Percentiles rank a stretch among this genome's conserved stretches.
phyloP scores from a whole-genome alignment of 2,797 vertebrate genomes.

The Vultur gryphus region DNA sequence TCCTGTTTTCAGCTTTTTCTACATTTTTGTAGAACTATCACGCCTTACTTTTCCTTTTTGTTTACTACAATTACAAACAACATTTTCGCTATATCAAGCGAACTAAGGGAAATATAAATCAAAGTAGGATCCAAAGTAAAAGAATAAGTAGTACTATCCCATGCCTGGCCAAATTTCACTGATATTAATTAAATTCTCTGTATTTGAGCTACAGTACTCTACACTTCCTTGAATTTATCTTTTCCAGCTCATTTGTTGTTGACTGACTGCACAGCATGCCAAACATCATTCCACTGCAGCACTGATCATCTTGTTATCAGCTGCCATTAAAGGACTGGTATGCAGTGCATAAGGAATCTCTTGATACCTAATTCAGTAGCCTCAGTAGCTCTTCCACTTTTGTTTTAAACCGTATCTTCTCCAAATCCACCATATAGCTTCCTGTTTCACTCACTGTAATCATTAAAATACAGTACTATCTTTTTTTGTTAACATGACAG shows the following conservation, averaged over 20 bases:
- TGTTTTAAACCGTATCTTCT: not conserved
- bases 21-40: not conserved
- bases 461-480: not conserved
- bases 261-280: not conserved
- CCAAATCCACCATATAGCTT: not conserved
- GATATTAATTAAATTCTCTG: not conserved
- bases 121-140: not conserved
- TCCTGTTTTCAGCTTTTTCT: not conserved
- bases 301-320: not conserved
- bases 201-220: not conserved
- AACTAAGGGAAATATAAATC: not conserved
- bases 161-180: not conserved
- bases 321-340: not conserved
- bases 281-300: not conserved
- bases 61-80: not conserved
- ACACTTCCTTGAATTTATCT: not conserved
- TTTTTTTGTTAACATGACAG: not conserved
- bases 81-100: not conserved
- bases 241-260: conserved; percentile 1
- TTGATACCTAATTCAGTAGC: not conserved
- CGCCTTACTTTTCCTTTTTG: not conserved
- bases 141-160: not conserved
- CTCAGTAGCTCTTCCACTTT: not conserved
- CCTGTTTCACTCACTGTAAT: not conserved
- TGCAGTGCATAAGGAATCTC: not conserved